Conservation (phyloP, 1,140 invertebrate genomes). For the Daktulosphaira vitifoliae region DNA sequence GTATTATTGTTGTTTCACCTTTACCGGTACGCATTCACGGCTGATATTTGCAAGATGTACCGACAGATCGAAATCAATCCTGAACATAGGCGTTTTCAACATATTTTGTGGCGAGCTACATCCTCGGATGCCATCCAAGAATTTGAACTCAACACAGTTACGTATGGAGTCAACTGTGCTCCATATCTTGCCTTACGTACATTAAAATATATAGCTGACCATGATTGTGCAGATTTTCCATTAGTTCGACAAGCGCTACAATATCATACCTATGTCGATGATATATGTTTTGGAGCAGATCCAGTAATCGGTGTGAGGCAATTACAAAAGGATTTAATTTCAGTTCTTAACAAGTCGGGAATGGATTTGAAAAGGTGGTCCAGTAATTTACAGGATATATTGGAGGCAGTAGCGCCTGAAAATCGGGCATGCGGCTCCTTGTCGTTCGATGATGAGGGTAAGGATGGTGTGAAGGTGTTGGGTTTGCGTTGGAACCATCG, state of each 20-base stretch:
- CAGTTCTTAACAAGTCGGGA: neutral
- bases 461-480: conserved; percentile 14
- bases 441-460: neutral
- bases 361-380: conserved; percentile 5
- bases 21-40: conserved; percentile 38
- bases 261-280: conserved; percentile 5
- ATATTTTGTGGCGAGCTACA: conserved; percentile 42
- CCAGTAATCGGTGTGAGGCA: neutral
- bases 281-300: neutral
- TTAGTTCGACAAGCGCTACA: neutral
- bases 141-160: conserved; percentile 41
- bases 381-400: neutral
- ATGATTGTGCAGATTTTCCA: neutral
- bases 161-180: conserved; percentile 40
- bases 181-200: conserved; percentile 41
- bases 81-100: conserved; percentile 39
- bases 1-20: conserved; percentile 42
- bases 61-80: neutral
- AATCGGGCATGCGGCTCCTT: neutral
- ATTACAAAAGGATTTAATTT: neutral
- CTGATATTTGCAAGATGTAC: conserved; percentile 16
- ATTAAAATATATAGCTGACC: conserved; percentile 41
- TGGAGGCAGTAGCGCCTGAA: neutral
- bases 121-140: conserved; percentile 37
- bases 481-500: neutral